Percentiles rank a stretch among this genome's conserved stretches.
phyloP scores from a whole-genome alignment of 2,113 vertebrate genomes.

The Trogon melanurus region DNA sequence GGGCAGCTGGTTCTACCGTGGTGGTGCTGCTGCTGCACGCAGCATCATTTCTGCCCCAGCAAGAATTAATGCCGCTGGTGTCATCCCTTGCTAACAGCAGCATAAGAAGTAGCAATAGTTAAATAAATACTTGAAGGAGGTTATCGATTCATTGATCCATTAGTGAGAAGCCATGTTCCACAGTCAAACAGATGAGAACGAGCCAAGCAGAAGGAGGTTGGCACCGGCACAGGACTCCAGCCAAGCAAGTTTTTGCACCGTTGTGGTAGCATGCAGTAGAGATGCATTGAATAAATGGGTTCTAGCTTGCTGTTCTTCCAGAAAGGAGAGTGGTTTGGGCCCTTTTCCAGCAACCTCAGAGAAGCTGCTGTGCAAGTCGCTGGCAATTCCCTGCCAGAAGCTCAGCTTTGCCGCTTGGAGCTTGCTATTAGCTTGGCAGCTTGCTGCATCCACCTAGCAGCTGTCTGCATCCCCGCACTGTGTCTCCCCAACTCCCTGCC shows the following conservation, averaged over 20 bases:
- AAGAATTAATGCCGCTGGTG: background rate
- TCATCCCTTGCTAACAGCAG: background rate
- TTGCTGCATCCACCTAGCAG: background rate
- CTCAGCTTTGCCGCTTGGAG: background rate
- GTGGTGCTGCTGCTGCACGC: rapidly evolving
- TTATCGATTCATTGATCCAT: background rate
- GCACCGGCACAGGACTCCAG: background rate
- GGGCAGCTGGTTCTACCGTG: rapidly evolving
- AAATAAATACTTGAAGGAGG: background rate
- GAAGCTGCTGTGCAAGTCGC: background rate
- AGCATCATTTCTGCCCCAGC: background rate
- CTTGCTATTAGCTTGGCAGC: constrained; percentile 50
- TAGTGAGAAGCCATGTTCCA: rapidly evolving
- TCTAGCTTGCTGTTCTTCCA: background rate
- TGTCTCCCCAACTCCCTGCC: background rate
- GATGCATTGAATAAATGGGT: background rate
- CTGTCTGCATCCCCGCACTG: background rate
- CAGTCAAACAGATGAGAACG: background rate
- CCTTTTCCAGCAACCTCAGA: background rate
- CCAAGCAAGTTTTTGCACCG: background rate
- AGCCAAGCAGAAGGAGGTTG: background rate
- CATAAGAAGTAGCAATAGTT: rapidly evolving
- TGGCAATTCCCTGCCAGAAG: constrained; percentile 3
- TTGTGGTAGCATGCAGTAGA: background rate
- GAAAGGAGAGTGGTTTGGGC: background rate